Percentiles rank a stretch among this genome's conserved stretches.
Conservation (phyloP, 2,797 vertebrate genomes). For the Amblyraja radiata region DNA sequence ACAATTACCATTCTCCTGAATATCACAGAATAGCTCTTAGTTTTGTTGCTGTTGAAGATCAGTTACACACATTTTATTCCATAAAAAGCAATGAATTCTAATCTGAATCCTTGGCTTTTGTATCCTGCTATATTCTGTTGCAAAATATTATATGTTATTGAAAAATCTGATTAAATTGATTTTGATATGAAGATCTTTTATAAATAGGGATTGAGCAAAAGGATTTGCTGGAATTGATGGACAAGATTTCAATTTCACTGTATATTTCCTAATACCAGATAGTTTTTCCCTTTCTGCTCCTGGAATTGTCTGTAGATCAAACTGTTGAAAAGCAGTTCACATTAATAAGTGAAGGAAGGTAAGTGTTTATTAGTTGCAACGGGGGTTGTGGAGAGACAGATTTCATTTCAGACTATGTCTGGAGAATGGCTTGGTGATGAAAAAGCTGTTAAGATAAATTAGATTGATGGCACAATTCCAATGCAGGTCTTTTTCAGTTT, state of each 20-base stretch:
- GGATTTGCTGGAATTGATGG: background rate
- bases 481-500: background rate
- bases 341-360: background rate
- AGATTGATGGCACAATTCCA: background rate
- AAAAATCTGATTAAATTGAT: slow-evolving; percentile 14
- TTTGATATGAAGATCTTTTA: background rate
- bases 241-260: background rate
- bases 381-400: background rate
- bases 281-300: background rate
- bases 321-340: background rate
- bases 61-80: background rate
- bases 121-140: background rate
- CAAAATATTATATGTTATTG: background rate
- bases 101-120: background rate
- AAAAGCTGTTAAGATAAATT: background rate
- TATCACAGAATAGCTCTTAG: background rate
- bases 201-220: background rate
- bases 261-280: background rate
- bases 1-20: too few relatives aligned
- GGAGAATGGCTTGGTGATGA: background rate
- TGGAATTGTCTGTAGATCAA: background rate
- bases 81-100: background rate
- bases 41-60: background rate
- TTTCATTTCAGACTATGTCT: background rate
- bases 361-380: too few relatives aligned